Evolutionary conservation across 2,797 vertebrate genomes (phyloP), one percentile per base, ranked within the genome.

Genomic region (Leucoraja ocellata): DNA sequence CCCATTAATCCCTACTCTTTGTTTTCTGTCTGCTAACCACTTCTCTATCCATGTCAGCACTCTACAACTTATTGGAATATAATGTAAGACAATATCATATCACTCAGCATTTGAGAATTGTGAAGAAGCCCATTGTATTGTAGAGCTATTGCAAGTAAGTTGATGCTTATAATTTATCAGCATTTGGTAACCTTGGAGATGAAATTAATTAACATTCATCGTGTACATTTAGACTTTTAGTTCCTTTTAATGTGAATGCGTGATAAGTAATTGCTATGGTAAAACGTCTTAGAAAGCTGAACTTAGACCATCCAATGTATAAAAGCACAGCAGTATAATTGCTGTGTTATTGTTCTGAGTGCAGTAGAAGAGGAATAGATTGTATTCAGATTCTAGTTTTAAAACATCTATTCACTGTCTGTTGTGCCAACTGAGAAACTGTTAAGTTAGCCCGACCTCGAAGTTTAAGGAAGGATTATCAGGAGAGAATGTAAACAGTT

Each of bases 281-380:
- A 54, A 91, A 91, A 28, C 25, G 68, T 74, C 68, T 4, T 71
- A 63, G 32, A 90, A 90, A 71, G 21, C 8, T 32, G 73, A 54
- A 1, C 11, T 91, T 76, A 74, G 71, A 16, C 23, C 23, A 6
- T 46, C 25, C 21, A 91, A 91, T 11, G 10, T 92, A 71, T 76
- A 71, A 92, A 74, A 76, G 36, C 74, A 23, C 71, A 92, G 68
- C 46, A 76, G 58, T 76, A 28, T 92, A 74, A 74, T 92, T 54
- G 18, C 8, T 25, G 73, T 10, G 23, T 73, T 76, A 32, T 76
- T 76, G 54, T 76, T 92, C 11, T 54, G 73, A 76, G 54, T 73
- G 23, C 16, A 54, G 2, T 8, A 76, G 32, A 7, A 65, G 71
- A 68, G 63, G 63, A 36, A 92, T 65, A 36, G 36, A 6, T 10